Evolutionary conservation across 2,888 invertebrate genomes (phyloP).

Genomic region (Lymantria dispar): DNA sequence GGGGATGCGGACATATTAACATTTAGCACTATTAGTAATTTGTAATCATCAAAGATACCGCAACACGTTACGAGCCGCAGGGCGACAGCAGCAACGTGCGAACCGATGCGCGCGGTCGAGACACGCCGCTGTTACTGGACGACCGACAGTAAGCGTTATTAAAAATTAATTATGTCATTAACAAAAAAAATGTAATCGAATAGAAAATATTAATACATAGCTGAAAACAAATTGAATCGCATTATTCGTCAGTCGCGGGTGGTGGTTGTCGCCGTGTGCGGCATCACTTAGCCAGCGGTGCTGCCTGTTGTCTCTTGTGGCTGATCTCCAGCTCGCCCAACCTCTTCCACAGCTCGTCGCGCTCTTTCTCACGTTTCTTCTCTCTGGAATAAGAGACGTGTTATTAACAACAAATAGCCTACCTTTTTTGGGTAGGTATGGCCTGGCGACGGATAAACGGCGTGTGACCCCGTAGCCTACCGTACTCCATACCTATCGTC

Average conservation of each 20-base stretch:
- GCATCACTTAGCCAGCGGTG: constrained; percentile 75
- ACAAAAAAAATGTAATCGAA: constrained; percentile 79
- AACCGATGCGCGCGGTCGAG: constrained; percentile 39
- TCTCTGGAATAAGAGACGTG: constrained; percentile 76
- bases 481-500: no score
- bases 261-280: constrained; percentile 56
- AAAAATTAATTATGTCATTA: constrained; percentile 77
- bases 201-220: constrained; percentile 78
- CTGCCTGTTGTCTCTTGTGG: constrained; percentile 75
- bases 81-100: constrained; percentile 30
- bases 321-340: constrained; percentile 94
- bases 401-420: no score
- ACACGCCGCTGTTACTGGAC: constrained; percentile 45
- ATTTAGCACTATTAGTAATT: constrained; percentile 48
- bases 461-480: no score
- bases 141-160: constrained; percentile 64
- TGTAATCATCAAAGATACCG: constrained; percentile 39
- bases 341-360: constrained; percentile 98
- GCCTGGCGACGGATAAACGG: no score
- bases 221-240: constrained; percentile 71
- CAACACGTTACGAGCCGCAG: constrained; percentile 29
- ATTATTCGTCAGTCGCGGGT: constrained; percentile 56
- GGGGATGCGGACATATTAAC: constrained; percentile 47
- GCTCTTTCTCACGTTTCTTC: constrained; percentile 98
- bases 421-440: no score